Evolutionary conservation across 1,140 invertebrate genomes (phyloP).

Genomic region (Drosophila baimaii): DNA sequence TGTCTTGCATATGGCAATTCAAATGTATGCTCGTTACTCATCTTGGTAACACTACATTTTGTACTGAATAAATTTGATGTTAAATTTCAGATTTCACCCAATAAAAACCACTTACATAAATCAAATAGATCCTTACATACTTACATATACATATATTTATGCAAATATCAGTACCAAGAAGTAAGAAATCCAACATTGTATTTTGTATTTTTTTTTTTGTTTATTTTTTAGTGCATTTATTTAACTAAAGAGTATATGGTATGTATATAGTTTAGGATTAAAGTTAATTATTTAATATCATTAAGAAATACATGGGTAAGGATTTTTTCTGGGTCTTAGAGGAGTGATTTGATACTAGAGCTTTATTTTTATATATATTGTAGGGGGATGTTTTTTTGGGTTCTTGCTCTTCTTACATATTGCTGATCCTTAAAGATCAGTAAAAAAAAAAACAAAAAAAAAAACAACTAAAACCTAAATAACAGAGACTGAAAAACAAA

Average conservation of each 20-base stretch:
- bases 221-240: slow-evolving; percentile 70
- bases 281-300: slow-evolving; percentile 76
- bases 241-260: slow-evolving; percentile 69
- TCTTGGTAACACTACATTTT: too few relatives aligned
- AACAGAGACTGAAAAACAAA: slow-evolving; percentile 52
- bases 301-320: slow-evolving; percentile 61
- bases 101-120: too few relatives aligned
- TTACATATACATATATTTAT: too few relatives aligned
- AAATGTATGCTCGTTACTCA: too few relatives aligned
- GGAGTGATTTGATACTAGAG: slow-evolving; percentile 42
- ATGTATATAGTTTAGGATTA: slow-evolving; percentile 67
- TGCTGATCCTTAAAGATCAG: slow-evolving; percentile 4
- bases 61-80: too few relatives aligned
- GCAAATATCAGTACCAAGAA: too few relatives aligned
- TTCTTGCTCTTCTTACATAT: slow-evolving; percentile 29
- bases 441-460: slow-evolving; percentile 23
- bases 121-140: too few relatives aligned
- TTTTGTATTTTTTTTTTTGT: slow-evolving; percentile 40
- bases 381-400: slow-evolving; percentile 38
- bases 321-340: slow-evolving; percentile 22
- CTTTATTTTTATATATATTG: slow-evolving; percentile 31
- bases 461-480: slow-evolving; percentile 45
- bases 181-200: background rate
- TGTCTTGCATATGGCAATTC: too few relatives aligned
- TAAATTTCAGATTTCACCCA: too few relatives aligned